Evolutionary conservation across 1,140 invertebrate species (phyloP).

Genomic region (Pararge aegeria): DNA sequence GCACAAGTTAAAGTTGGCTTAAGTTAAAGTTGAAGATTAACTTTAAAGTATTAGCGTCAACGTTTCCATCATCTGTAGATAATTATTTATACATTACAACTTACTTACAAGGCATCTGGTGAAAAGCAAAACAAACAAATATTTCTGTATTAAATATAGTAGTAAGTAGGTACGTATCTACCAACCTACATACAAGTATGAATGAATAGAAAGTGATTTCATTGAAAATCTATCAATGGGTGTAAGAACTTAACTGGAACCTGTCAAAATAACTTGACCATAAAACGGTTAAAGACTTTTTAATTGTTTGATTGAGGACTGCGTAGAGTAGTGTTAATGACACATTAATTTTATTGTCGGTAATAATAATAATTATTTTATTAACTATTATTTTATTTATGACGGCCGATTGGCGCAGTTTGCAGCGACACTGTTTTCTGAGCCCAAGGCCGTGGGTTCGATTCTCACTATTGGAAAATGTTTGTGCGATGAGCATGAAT

Average conservation of each 20-base stretch:
- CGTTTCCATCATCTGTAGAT: too few species aligned
- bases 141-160: constrained; percentile 18
- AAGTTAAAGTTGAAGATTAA: too few species aligned
- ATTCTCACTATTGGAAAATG: too few species aligned
- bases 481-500: too few species aligned
- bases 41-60: too few species aligned
- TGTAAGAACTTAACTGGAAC: constrained; percentile 18
- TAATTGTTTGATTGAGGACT: constrained; percentile 8
- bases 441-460: too few species aligned
- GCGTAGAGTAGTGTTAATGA: background rate
- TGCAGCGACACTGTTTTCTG: too few species aligned
- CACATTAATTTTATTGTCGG: background rate
- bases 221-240: constrained; percentile 44
- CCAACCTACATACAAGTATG: constrained; percentile 21
- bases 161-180: constrained; percentile 1
- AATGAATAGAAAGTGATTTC: constrained; percentile 41
- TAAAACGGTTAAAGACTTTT: constrained; percentile 14
- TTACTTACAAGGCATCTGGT: constrained; percentile 19
- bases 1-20: too few species aligned
- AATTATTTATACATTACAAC: too few species aligned
- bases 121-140: constrained; percentile 19
- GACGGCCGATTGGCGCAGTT: too few species aligned
- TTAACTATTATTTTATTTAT: background rate
- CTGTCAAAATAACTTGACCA: constrained; percentile 28
- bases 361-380: background rate